Evolutionary conservation across 2,113 vertebrate genomes (phyloP), one percentile per base, ranked within the genome.

Genomic region (Heterotis niloticus): DNA sequence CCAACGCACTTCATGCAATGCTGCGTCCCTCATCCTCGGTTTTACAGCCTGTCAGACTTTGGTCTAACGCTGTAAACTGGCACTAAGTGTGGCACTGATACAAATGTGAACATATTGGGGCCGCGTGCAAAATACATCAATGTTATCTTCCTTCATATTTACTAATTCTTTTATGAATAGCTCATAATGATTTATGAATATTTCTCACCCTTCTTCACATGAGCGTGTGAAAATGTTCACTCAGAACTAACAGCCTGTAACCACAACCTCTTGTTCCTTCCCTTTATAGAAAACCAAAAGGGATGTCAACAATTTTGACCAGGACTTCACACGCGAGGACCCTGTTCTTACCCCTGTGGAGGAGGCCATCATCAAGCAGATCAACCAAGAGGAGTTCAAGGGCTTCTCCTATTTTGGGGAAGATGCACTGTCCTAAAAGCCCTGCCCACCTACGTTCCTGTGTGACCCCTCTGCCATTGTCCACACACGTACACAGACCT

Each of bases 231-330:
- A 44, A 44, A 44, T 44, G 2, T 44, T 44, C 34, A 44, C 7
- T 44, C 7, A n/a, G n/a, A n/a, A n/a, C n/a, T n/a, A n/a, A 7
- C 34, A 44, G 34, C 34, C 2, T 7, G 7, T 44, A 44, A 44
- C 34, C 34, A 28, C 9, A 24, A 18, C 68, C 81, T 0, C 52
- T 65, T 24, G 29, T 64, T 51, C 67, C 17, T 28, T 65, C 44
- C 76, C 34, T 82, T 72, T 78, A n/a, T 92, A 99, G 97, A 99
- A 99, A 99, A 99, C 98, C 93, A 99, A 98, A 95, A 94, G 96
- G 91, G 97, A 99, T 16, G 97, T 99, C 89, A 99, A 99, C 92
- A 99, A 99, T 91, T 99, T 99, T 87, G 98, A 99, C 91, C 98
- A 99, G 94, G 98, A 98, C 92, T 99, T 99, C 87, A 99, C 98